A percentile compares a stretch with the other conserved stretches of the same genome.
Evolutionary conservation across 2,113 vertebrate genomes (phyloP).

Genomic region (Trematocara stigmaticum): DNA sequence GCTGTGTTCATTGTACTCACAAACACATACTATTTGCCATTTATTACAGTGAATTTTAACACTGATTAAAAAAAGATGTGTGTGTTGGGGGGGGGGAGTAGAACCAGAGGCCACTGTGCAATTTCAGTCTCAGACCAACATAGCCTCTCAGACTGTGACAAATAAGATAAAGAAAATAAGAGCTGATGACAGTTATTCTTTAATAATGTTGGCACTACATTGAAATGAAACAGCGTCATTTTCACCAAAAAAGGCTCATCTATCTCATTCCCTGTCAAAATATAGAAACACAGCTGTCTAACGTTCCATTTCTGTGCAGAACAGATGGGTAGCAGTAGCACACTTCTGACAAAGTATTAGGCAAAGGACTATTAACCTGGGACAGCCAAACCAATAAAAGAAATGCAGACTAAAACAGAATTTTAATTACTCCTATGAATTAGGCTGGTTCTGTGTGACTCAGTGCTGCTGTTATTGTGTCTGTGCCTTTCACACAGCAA

Average conservation of each 20-base stretch:
- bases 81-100: neutral
- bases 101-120: neutral
- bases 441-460: neutral
- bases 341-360: neutral
- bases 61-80: neutral
- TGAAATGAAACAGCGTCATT: neutral
- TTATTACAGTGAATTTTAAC: neutral
- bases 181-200: slow-evolving; percentile 11
- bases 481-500: neutral
- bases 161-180: slow-evolving; percentile 4
- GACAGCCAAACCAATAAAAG: neutral
- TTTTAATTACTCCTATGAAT: neutral
- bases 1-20: neutral
- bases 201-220: neutral
- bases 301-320: neutral
- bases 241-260: neutral
- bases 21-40: neutral
- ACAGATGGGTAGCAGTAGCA: neutral
- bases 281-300: neutral
- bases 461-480: neutral
- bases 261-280: neutral
- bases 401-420: neutral
- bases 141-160: neutral
- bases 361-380: neutral
- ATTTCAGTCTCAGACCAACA: neutral